Percentiles rank a stretch among this genome's conserved stretches.
Evolutionary conservation across 2,113 vertebrate species (phyloP).

Genomic region (Platysteira castanea): DNA sequence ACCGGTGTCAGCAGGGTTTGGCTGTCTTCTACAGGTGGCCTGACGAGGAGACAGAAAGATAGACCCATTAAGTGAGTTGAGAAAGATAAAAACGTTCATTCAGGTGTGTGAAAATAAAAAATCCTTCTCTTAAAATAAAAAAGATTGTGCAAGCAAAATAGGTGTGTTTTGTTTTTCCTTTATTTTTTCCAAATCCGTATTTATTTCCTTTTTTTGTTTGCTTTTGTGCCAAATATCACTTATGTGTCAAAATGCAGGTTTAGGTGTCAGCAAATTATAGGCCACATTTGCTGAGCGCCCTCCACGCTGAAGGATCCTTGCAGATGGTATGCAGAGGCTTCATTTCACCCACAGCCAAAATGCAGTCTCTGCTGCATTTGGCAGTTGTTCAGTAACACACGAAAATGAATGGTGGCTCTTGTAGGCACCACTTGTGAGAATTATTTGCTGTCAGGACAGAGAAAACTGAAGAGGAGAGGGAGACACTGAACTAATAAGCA

Average conservation of each 20-base stretch:
- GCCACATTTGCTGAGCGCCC: not conserved
- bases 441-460: not conserved
- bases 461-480: not conserved
- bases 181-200: not conserved
- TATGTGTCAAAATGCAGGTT: not conserved
- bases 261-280: not conserved
- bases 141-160: not conserved
- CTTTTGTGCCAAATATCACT: not conserved
- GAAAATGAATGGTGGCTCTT: not conserved
- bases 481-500: not conserved
- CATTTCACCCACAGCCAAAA: not conserved
- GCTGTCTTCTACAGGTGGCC: constrained; percentile 87
- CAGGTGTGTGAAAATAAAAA: not conserved
- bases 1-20: constrained; percentile 92
- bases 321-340: not conserved
- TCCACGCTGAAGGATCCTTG: not conserved
- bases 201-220: not conserved
- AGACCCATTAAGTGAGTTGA: not conserved
- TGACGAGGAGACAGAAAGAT: constrained; percentile 31
- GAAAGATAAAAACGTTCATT: not conserved
- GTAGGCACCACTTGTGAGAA: not conserved
- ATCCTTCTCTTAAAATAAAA: not conserved
- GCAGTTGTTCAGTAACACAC: not conserved
- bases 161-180: not conserved
- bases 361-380: not conserved